Evolutionary conservation across 2,797 vertebrate genomes (phyloP), one percentile per base, ranked within the genome.

Genomic region (Sibirionetta formosa): DNA sequence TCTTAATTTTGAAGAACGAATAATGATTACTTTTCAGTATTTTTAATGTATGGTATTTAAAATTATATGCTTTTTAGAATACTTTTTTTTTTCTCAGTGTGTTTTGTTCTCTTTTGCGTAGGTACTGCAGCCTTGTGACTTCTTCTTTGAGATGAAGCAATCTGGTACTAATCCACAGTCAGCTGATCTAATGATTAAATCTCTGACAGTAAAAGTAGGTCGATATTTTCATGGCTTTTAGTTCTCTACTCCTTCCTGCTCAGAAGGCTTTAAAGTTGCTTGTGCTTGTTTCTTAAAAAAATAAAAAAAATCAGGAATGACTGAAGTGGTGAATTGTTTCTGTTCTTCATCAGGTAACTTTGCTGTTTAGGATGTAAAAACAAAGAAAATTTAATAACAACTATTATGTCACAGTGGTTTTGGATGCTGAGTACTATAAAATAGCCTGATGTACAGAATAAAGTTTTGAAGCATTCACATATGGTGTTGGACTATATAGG

Each of bases 71-170:
- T 42, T 61, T 91, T 26, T 0, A 9, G 12, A 42, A 5, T 1
- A 7, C 20, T 26, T 82, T 63, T 29, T 80, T 78, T 56, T 86
- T 68, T 10, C 33, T 79, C 1, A 63, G 60, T 2, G 3, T 53
- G 2, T 4, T 89, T 86, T 84, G 17, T 85, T 20, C 31, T 79
- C 36, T 82, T 33, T 92, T 69, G 1, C 80, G 4, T 56, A 99
- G 83, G 98, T 99, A 53, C 98, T 99, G 66, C 99, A 99, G 87
- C 99, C 99, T 5, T 99, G 99, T 97, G 98, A 99, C 96, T 98
- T 99, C 54, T 99, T 99, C 96, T 99, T 98, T 96, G 96, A 98
- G 75, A 98, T 98, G 95, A 96, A 91, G 50, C 98, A 99, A 95
- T 90, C 95, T 3, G 91, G 98, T 82, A 87, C 83, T 38, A 93